These are phyloP conservation scores for Aproaerema taeniolella DNA, from an alignment of 2,888 invertebrate genomes.

Conservation along the genomic window DNA sequence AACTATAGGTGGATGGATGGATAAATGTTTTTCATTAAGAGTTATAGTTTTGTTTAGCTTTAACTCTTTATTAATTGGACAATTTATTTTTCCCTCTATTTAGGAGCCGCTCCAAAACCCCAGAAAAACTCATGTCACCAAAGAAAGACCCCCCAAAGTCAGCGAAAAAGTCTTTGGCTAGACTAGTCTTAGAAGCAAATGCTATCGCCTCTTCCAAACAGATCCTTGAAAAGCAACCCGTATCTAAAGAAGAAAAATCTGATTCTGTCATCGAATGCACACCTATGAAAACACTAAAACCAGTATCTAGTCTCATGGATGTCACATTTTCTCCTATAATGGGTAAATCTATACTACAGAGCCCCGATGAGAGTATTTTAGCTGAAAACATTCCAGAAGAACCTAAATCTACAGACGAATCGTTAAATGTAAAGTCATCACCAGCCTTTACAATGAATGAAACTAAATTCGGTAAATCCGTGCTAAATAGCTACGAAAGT, in stretches of 20 bases:
- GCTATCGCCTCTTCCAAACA: slow-evolving; percentile 57
- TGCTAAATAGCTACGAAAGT: slow-evolving; percentile 54
- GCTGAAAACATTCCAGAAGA: slow-evolving; percentile 36
- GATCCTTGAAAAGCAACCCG: slow-evolving; percentile 34
- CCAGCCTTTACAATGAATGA: slow-evolving; percentile 48
- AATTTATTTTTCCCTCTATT: too few relatives aligned
- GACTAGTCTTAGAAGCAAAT: slow-evolving; percentile 64
- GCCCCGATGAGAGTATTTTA: slow-evolving; percentile 44
- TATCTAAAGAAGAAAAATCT: slow-evolving; percentile 23
- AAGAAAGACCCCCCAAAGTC: slow-evolving; percentile 43
- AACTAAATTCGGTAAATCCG: slow-evolving; percentile 46
- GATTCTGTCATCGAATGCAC: slow-evolving; percentile 51
- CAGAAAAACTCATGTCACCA: slow-evolving; percentile 59
- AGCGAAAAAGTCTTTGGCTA: slow-evolving; percentile 53
- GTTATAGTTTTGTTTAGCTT: too few relatives aligned
- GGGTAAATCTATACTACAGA: slow-evolving; percentile 57
- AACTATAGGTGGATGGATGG: too few relatives aligned
- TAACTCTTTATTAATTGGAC: too few relatives aligned
- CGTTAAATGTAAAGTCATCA: too few relatives aligned
- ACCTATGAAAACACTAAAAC: slow-evolving; percentile 52
- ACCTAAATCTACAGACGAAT: slow-evolving; percentile 29
- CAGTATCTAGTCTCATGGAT: slow-evolving; percentile 47
- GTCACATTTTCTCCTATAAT: slow-evolving; percentile 62
- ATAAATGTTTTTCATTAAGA: too few relatives aligned
- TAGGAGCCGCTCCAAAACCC: slow-evolving; percentile 64